Evolutionary conservation across 2,888 invertebrate genomes (phyloP).

Genomic region (Ophion obscuratus): DNA sequence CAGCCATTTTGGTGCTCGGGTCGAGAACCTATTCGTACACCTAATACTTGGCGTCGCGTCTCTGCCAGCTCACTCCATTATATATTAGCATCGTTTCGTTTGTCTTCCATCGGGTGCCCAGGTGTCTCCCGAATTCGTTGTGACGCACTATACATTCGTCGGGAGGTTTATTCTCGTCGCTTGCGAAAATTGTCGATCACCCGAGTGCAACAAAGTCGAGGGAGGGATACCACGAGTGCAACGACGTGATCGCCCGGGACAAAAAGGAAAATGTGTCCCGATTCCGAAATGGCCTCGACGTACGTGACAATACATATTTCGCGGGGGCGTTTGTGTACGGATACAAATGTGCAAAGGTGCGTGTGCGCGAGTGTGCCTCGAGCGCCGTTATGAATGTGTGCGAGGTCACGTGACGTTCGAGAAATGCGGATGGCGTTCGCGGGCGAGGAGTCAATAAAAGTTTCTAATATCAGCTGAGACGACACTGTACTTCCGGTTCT

Average conservation of each 20-base stretch:
- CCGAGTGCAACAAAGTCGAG: not conserved
- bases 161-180: not conserved
- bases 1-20: too few relatives aligned
- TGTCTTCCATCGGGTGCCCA: not conserved
- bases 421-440: slow-evolving; percentile 39
- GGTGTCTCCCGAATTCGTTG: not conserved
- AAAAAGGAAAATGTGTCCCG: not conserved
- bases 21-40: too few relatives aligned
- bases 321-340: not conserved
- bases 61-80: not conserved
- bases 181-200: not conserved
- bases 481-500: not conserved
- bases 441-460: slow-evolving; percentile 63
- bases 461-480: slow-evolving; percentile 56
- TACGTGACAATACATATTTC: not conserved
- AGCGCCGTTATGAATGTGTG: not conserved
- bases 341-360: too few relatives aligned
- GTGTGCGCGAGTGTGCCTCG: not conserved
- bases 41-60: not conserved
- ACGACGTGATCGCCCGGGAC: not conserved
- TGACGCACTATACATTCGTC: not conserved
- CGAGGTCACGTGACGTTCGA: slow-evolving; percentile 12
- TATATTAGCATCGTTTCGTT: not conserved
- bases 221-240: not conserved
- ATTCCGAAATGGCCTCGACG: not conserved